These are phyloP conservation scores for Nebria salina DNA, from an alignment of 2,888 invertebrate species.

Conservation along the genomic window DNA sequence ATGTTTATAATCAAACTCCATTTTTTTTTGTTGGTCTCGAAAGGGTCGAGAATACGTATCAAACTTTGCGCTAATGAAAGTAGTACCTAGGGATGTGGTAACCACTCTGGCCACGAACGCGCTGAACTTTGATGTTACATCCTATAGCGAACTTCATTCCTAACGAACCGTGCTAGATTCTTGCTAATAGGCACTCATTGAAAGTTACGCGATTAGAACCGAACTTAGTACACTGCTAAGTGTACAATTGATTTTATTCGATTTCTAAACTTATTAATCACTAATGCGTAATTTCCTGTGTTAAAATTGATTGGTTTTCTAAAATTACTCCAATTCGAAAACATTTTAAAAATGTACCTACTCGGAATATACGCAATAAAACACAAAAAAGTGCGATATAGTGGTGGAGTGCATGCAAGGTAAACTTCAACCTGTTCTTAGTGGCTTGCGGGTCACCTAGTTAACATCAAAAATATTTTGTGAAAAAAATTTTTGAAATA, in stretches of 20 bases:
- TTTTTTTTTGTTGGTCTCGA: not conserved
- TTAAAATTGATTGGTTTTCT: too few relatives aligned
- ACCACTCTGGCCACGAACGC: not conserved
- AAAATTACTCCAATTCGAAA: too few relatives aligned
- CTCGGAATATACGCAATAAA: too few relatives aligned
- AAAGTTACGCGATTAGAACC: not conserved
- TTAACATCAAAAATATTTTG: too few relatives aligned
- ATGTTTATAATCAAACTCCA: too few relatives aligned
- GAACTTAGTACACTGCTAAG: not conserved
- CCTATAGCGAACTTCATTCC: conserved; percentile 2
- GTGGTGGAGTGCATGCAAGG: too few relatives aligned
- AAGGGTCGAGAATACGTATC: not conserved
- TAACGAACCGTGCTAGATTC: conserved; percentile 1
- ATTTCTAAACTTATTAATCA: not conserved
- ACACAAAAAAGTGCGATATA: too few relatives aligned
- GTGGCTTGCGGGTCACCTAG: too few relatives aligned
- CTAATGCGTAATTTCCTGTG: too few relatives aligned
- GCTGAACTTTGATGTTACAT: conserved; percentile 8
- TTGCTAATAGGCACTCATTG: not conserved
- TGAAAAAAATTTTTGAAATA: too few relatives aligned
- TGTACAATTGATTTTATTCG: not conserved
- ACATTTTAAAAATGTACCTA: too few relatives aligned
- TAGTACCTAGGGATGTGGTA: not conserved
- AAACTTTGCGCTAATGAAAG: conserved; percentile 15
- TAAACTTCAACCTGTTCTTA: too few relatives aligned